Evolutionary conservation across 2,797 vertebrate genomes (phyloP), one percentile per base, ranked within the genome.

Genomic region (Vespertilio murinus): DNA sequence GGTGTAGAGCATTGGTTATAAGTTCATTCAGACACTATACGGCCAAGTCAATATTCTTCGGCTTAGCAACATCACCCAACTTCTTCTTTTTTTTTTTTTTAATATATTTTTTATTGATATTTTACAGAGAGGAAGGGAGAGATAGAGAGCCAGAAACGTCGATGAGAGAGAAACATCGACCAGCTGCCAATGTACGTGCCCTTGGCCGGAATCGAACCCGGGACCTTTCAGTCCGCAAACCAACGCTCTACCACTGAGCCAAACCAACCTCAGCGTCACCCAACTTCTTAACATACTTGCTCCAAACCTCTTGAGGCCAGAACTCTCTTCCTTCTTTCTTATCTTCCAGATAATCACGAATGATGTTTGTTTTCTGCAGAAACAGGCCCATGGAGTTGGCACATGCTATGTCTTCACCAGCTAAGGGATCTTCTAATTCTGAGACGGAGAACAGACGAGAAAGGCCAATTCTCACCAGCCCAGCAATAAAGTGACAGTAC

Each of bases 321-420:
- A 99, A 99, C 94, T 98, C 98, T 85, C 99, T 98, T 59, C 99
- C 99, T 54, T 98, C 98, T 86, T 96, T 93, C 52, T 98, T 99
- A 97, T 99, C 99, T 96, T 99, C 99, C 91, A 99, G 98, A 78
- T 99, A 99, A 95, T 99, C 99, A 40, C 99, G 98, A 96, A 99
- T 99, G 95, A 99, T 99, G 98, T 99, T 99, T 49, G 99, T 99
- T 98, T 99, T 99, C 98, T 99, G 99, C 33, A 99, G 98, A 97
- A 99, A 99, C 70, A 99, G 98, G 52, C 99, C 99, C 99, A 99
- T 99, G 64, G 99, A 99, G 97, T 99, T 99, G 35, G 99, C 99
- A 79, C 99, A 97, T 20, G 99, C 98, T 0, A 95, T 98, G 97
- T 99, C 99, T 20, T 98, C 97, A 0, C 99, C 99, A 5, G 99